phyloP scores from a whole-genome alignment of 2,888 invertebrate species.

The Erebia ligea region DNA sequence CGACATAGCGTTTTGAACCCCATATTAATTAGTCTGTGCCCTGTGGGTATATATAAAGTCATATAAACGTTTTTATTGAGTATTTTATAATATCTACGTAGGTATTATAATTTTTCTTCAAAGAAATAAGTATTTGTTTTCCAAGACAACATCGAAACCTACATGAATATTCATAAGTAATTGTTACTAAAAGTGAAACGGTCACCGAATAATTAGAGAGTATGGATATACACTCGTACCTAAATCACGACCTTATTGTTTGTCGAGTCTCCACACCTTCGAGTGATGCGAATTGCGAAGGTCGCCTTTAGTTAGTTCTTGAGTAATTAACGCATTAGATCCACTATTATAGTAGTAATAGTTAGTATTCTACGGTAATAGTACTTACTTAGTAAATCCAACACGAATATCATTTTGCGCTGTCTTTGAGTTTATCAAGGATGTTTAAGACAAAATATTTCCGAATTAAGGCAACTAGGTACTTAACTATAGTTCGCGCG shows the following conservation, averaged over 20 bases:
- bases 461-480: too few relatives aligned
- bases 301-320: conserved; percentile 39
- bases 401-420: conserved; percentile 29
- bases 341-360: conserved; percentile 21
- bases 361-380: not conserved
- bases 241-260: conserved; percentile 34
- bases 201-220: not conserved
- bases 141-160: too few relatives aligned
- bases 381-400: conserved; percentile 19
- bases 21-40: too few relatives aligned
- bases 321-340: conserved; percentile 43
- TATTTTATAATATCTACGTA: too few relatives aligned
- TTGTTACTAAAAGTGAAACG: not conserved
- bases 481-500: too few relatives aligned
- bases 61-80: too few relatives aligned
- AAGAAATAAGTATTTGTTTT: too few relatives aligned
- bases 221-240: conserved; percentile 5
- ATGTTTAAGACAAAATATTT: too few relatives aligned
- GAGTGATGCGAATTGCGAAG: conserved; percentile 37
- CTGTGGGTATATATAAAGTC: too few relatives aligned
- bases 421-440: not conserved
- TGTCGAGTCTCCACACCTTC: conserved; percentile 20
- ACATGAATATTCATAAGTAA: not conserved
- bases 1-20: too few relatives aligned
- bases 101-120: too few relatives aligned